Conservation (phyloP, 2,797 vertebrate species). For the Petrocephalus sullivani region DNA sequence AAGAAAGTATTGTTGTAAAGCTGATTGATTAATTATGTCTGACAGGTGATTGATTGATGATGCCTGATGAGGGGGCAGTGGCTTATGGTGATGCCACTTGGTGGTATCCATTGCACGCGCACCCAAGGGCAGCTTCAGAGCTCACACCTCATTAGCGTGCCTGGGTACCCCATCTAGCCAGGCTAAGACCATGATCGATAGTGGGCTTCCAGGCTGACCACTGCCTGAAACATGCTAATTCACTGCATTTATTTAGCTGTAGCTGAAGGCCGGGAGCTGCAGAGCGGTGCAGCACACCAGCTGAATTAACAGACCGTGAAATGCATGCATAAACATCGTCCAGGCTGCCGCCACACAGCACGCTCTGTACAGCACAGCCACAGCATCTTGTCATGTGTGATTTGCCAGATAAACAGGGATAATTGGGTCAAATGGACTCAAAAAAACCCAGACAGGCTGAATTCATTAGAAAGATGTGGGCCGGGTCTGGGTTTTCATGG, state of each 20-base stretch:
- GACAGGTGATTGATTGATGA: background rate
- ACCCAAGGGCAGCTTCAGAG: background rate
- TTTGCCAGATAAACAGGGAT: background rate
- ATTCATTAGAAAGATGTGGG: background rate
- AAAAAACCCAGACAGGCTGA: background rate
- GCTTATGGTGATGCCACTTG: background rate
- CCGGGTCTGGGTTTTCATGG: background rate
- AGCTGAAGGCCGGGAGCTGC: background rate
- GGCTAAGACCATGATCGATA: background rate
- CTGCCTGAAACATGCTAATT: constrained; percentile 1
- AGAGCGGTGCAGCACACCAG: background rate
- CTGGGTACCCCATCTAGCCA: background rate
- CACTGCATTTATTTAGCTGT: background rate
- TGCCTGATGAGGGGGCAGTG: background rate
- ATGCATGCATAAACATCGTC: constrained; percentile 4
- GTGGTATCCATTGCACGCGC: background rate
- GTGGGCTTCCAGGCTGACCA: background rate
- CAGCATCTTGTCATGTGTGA: background rate
- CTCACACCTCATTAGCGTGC: background rate
- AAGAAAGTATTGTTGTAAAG: background rate
- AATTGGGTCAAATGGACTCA: background rate
- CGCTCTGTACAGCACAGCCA: background rate
- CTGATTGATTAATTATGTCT: background rate
- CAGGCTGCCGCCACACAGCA: background rate
- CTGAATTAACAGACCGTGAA: background rate